Evolutionary conservation across 2,797 vertebrate genomes (phyloP), one percentile per base, ranked within the genome.

Genomic region (Neosalanx taihuensis): DNA sequence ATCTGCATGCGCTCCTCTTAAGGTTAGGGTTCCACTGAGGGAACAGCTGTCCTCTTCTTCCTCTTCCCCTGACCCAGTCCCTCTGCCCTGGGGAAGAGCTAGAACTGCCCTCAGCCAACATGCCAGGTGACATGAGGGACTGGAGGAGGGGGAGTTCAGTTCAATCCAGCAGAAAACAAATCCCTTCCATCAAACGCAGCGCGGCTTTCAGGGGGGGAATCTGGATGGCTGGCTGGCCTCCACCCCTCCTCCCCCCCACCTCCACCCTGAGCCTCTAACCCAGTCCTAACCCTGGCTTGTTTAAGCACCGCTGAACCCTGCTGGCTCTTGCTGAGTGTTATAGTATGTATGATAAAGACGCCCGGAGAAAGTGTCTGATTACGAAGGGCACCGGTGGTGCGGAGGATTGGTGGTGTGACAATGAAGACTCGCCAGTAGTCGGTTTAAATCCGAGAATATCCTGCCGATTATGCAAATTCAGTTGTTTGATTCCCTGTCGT

Each of bases 21-120:
- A n/a, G n/a, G n/a, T n/a, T n/a, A 91, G 81, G 87, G 84, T 87
- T 91, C 91, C 77, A 85, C 87, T 77, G 91, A 85, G 91, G 79
- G 81, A 92, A 89, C 91, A 92, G 90, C 91, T 94, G 91, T 82
- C 90, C 89, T 90, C 89, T 82, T 89, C 89, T 89, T 89, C 74
- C 63, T 71, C 78, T 73, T 69, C 76, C 64, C 26, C 56, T 15
- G 23, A 15, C 51, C n/a, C 18, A 5, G 66, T 23, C 35, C 10
- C 30, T 26, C 61, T 29, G 18, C 49, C 63, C 62, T 41, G 13
- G 17, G 56, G 13, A 59, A 15, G 5, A n/a, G 13, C 18, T 18
- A 37, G 49, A 51, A 5, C 20, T n/a, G n/a, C 60, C 60, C 46
- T 51, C 37, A 46, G 64, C 29, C 64, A 62, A 29, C 64, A 53